Evolutionary conservation across 2,113 vertebrate species (phyloP).

Genomic region (Macquaria ambigua): DNA sequence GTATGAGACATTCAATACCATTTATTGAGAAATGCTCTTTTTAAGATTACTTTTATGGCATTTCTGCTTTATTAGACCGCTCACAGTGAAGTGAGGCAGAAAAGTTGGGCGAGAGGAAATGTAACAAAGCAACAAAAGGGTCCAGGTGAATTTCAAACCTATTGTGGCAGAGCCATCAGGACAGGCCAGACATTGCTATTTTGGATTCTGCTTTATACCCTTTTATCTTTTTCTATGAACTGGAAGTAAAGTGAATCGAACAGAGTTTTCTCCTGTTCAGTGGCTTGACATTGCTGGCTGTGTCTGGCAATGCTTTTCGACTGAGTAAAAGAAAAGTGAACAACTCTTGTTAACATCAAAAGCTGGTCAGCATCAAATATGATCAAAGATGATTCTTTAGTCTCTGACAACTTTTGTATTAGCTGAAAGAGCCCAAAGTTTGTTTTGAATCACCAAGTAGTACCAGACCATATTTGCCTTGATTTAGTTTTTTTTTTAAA

Average conservation of each 20-base stretch:
- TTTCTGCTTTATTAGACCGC: slow-evolving; percentile 25
- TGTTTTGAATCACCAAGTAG: neutral
- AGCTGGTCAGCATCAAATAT: too few species aligned
- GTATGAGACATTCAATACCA: neutral
- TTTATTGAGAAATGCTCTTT: slow-evolving; percentile 25
- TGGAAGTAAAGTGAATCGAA: slow-evolving; percentile 9
- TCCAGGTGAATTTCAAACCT: slow-evolving; percentile 39
- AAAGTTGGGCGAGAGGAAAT: neutral
- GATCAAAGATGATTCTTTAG: neutral
- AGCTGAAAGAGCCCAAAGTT: neutral
- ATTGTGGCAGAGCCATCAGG: neutral
- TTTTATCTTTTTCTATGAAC: slow-evolving; percentile 38
- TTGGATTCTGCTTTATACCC: slow-evolving; percentile 6
- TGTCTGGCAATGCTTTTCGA: slow-evolving; percentile 7
- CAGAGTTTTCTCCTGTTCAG: slow-evolving; percentile 5
- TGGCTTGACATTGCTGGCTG: slow-evolving; percentile 4
- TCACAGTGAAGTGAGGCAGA: slow-evolving; percentile 8
- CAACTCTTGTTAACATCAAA: slow-evolving; percentile 26
- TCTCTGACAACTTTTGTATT: neutral
- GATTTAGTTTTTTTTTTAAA: neutral
- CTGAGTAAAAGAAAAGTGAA: slow-evolving; percentile 13
- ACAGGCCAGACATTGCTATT: slow-evolving; percentile 6
- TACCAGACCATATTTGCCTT: neutral
- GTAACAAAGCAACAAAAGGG: slow-evolving; percentile 42
- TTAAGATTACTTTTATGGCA: slow-evolving; percentile 31